These are phyloP conservation scores for Disparrhopalites patrizii DNA, from an alignment of 2,888 invertebrate genomes.

Conservation along the genomic window DNA sequence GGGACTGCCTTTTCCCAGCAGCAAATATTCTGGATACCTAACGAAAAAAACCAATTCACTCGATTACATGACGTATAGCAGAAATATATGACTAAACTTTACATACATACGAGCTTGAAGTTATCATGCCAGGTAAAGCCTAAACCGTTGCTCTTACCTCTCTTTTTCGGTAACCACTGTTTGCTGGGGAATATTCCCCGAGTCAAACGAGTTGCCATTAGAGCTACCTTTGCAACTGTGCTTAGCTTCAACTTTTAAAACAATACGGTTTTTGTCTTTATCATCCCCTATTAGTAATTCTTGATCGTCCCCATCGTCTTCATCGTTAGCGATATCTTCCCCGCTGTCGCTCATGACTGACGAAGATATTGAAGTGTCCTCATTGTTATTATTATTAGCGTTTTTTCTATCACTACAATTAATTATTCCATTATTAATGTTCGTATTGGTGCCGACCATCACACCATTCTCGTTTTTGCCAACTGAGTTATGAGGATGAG, in stretches of 20 bases:
- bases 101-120: too few relatives aligned
- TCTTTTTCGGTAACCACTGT: constrained; percentile 37
- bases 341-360: constrained; percentile 48
- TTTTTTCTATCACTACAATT: constrained; percentile 29
- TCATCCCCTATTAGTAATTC: constrained; percentile 22
- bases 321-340: constrained; percentile 38
- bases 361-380: constrained; percentile 47
- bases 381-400: constrained; percentile 42
- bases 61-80: neutral
- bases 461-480: constrained; percentile 30
- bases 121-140: too few relatives aligned
- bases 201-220: constrained; percentile 28
- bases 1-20: constrained; percentile 27
- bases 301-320: constrained; percentile 21
- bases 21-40: constrained; percentile 27
- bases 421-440: constrained; percentile 4
- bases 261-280: constrained; percentile 37
- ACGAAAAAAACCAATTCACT: neutral
- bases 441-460: constrained; percentile 14
- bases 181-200: constrained; percentile 27
- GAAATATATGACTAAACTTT: neutral
- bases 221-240: constrained; percentile 14
- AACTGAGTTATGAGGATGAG: constrained; percentile 25
- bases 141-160: constrained; percentile 30
- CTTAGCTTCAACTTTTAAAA: constrained; percentile 44